Percentiles rank a stretch among this genome's conserved stretches.
Conservation (phyloP, 2,888 invertebrate genomes). For the Atethmia centrago region DNA sequence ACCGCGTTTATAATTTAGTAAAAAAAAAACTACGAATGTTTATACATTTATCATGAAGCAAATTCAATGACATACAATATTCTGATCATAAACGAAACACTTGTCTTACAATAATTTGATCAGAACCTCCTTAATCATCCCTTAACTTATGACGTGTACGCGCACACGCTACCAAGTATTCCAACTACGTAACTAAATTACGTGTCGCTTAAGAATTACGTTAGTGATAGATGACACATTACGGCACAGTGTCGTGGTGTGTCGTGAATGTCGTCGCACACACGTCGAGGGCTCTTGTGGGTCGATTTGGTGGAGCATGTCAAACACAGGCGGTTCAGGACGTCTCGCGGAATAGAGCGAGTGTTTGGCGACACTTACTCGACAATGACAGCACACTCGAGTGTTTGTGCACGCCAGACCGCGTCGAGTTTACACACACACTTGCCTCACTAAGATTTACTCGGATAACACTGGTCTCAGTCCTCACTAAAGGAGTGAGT, state of each 20-base stretch:
- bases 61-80: constrained; percentile 41
- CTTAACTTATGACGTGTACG: constrained; percentile 62
- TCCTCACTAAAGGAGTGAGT: constrained; percentile 51
- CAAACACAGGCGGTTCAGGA: constrained; percentile 79
- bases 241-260: constrained; percentile 61
- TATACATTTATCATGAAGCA: background rate
- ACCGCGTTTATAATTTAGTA: constrained; percentile 5
- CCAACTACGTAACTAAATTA: constrained; percentile 67
- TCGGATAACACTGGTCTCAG: constrained; percentile 67
- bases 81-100: constrained; percentile 67
- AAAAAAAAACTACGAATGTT: background rate
- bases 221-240: constrained; percentile 64
- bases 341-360: constrained; percentile 72
- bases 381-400: constrained; percentile 75
- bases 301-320: constrained; percentile 79
- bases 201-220: constrained; percentile 59
- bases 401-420: constrained; percentile 76
- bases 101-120: constrained; percentile 74
- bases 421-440: constrained; percentile 73
- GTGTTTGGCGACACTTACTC: constrained; percentile 82
- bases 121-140: constrained; percentile 76
- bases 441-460: constrained; percentile 76
- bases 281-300: constrained; percentile 74
- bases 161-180: constrained; percentile 64
- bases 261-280: constrained; percentile 62